Conservation (phyloP, 53 echinoderm and acorn worm genomes). For the Astropecten irregularis region DNA sequence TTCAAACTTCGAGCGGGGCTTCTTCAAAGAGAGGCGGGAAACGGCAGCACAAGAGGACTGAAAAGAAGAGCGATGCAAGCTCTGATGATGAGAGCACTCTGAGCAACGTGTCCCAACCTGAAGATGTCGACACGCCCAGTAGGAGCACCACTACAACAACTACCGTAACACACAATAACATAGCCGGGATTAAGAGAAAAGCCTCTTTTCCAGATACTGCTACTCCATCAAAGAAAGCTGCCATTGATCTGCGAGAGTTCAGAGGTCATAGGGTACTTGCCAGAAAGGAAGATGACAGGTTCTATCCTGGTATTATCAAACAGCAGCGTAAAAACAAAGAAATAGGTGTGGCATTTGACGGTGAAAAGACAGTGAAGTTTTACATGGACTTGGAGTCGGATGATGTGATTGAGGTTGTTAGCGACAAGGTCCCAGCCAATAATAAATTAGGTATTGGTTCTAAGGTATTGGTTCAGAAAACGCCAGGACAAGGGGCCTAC, state of each 20-base stretch:
- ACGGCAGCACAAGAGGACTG: background rate
- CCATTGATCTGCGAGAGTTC: slow-evolving; percentile 78
- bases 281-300: slow-evolving; percentile 51
- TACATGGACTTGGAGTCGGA: slow-evolving; percentile 61
- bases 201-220: slow-evolving; percentile 68
- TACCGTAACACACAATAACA: background rate
- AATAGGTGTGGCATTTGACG: slow-evolving; percentile 76
- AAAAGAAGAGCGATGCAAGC: slow-evolving; percentile 41
- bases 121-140: slow-evolving; percentile 6
- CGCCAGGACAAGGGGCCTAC: slow-evolving; percentile 63
- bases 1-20: slow-evolving; percentile 19
- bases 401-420: slow-evolving; percentile 63
- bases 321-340: slow-evolving; percentile 65
- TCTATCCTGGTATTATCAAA: slow-evolving; percentile 79
- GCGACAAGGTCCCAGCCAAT: slow-evolving; percentile 79
- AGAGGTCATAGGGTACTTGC: slow-evolving; percentile 83
- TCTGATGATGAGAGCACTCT: slow-evolving; percentile 52
- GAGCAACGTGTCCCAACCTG: slow-evolving; percentile 20
- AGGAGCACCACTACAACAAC: background rate
- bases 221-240: slow-evolving; percentile 78
- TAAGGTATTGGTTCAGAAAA: slow-evolving; percentile 77
- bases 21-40: slow-evolving; percentile 7
- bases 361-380: slow-evolving; percentile 50
- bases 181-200: slow-evolving; percentile 46
- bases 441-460: slow-evolving; percentile 70